Evolutionary conservation across 2,888 invertebrate genomes (phyloP).

Genomic region (Cheilosia variabilis): DNA sequence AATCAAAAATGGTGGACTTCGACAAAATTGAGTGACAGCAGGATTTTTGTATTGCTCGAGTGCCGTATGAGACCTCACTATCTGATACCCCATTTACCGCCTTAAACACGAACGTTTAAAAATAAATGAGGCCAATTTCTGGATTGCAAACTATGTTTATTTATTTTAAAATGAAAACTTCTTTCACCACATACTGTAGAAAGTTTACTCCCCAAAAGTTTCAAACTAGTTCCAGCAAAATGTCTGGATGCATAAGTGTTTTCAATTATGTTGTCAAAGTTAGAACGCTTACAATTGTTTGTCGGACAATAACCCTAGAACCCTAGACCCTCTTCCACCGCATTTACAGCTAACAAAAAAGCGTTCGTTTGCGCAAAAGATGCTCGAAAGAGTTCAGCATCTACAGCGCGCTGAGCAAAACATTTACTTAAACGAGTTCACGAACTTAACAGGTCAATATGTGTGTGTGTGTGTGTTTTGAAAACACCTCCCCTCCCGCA

Average conservation of each 20-base stretch:
- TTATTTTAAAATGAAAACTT: neutral
- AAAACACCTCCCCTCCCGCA: neutral
- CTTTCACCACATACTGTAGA: neutral
- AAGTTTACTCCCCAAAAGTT: conserved; percentile 23
- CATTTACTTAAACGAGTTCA: conserved; percentile 57
- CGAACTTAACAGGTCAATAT: conserved; percentile 60
- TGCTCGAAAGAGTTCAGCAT: conserved; percentile 17
- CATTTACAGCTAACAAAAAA: conserved; percentile 12
- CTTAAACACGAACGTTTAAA: too few species aligned
- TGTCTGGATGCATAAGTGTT: conserved; percentile 30
- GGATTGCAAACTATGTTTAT: too few species aligned
- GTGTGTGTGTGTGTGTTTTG: conserved; percentile 1
- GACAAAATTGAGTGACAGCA: too few species aligned
- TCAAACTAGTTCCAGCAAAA: conserved; percentile 13
- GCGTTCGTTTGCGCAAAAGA: conserved; percentile 12
- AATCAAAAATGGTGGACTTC: too few species aligned
- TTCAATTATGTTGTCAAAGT: conserved; percentile 61
- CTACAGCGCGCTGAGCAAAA: neutral
- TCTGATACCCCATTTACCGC: too few species aligned
- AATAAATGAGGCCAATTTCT: too few species aligned
- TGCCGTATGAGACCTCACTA: too few species aligned
- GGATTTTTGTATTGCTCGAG: too few species aligned
- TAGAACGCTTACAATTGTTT: conserved; percentile 57
- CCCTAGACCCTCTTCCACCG: neutral
- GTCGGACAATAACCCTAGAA: conserved; percentile 52